Base-by-base conservation (phyloP, 2,797 vertebrate genomes). In the Euthynnus affinis region DNA sequence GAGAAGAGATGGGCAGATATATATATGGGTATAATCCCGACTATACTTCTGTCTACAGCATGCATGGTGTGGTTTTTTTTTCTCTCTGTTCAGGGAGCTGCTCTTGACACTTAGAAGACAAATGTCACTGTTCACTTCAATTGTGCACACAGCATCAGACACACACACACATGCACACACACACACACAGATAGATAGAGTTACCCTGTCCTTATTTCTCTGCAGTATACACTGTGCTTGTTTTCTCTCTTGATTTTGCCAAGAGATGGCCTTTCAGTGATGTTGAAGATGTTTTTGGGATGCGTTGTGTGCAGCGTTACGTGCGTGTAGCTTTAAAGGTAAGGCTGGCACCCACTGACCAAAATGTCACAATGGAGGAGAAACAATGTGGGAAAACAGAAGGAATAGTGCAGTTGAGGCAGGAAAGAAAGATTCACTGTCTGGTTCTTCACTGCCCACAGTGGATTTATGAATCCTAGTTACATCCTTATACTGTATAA, bases 121-220 rank as follows among this genome's bases (percentile, higher is more conserved):
- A 37, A 37, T 37, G 34, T 37, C 34, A 37, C 9, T 37, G 34
- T 37, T 37, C 32, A 42, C 10, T 29, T 29, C 27, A 71, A 34
- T 15, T 59, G 13, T 61, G 14, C 34, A 37, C 9, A 37, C 1
- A 37, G 34, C 34, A 2, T 37, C 10, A 74, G n/a, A 25, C 46
- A 59, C 32, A 59, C 29, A 68, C 56, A 32, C 48, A 42, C 62
- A 62, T 25, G 61, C 20, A 44, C 48, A 66, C 40, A 42, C 40
- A 42, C 40, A 42, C 40, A 42, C 40, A 42, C 40, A 42, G 3
- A 37, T 37, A 9, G 8, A 9, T 37, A 9, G 8, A 9, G 56
- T 22, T 34, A 40, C 9, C 49, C 49, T 58, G 68, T 27, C 37
- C 49, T 61, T 46, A 58, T 76, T 62, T 61, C 37, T 55, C 34